These are phyloP conservation scores for Cacoxenus indagator DNA, from an alignment of 2,888 invertebrate species.

Conservation along the genomic window DNA sequence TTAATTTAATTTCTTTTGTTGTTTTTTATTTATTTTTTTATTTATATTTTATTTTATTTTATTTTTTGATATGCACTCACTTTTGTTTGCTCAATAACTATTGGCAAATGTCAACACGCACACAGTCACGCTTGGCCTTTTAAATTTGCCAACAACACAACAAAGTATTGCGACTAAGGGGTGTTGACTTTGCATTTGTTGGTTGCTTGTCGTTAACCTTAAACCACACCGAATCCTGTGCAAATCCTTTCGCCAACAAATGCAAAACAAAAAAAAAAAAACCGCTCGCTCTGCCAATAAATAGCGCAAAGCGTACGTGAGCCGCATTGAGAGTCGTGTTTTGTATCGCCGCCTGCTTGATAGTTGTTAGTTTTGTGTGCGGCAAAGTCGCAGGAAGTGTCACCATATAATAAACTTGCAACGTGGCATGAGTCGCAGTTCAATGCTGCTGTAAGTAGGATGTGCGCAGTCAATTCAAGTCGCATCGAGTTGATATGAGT, in stretches of 20 bases:
- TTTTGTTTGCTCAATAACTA: conserved; percentile 1
- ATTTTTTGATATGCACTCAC: conserved; percentile 11
- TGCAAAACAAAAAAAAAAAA: not conserved
- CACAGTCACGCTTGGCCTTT: too few species aligned
- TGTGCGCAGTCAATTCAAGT: not conserved
- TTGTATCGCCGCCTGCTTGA: not conserved
- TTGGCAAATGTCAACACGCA: not conserved
- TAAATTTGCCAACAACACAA: too few species aligned
- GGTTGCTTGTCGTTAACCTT: too few species aligned
- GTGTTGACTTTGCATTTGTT: too few species aligned
- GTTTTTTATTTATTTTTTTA: not conserved
- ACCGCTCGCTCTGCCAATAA: not conserved
- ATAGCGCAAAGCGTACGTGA: conserved; percentile 61
- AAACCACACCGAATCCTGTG: conserved; percentile 15
- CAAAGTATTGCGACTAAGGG: too few species aligned
- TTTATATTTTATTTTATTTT: conserved; percentile 16
- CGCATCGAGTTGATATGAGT: not conserved
- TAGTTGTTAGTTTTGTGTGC: not conserved
- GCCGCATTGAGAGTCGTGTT: conserved; percentile 31
- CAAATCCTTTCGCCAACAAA: conserved; percentile 22
- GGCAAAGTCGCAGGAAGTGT: not conserved
- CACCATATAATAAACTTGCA: conserved; percentile 28
- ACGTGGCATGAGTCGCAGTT: not conserved
- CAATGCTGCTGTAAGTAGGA: not conserved
- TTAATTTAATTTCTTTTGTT: not conserved